Evolutionary conservation across 2,797 vertebrate species (phyloP), one percentile per base, ranked within the genome.

Genomic region (Antennarius maculatus): DNA sequence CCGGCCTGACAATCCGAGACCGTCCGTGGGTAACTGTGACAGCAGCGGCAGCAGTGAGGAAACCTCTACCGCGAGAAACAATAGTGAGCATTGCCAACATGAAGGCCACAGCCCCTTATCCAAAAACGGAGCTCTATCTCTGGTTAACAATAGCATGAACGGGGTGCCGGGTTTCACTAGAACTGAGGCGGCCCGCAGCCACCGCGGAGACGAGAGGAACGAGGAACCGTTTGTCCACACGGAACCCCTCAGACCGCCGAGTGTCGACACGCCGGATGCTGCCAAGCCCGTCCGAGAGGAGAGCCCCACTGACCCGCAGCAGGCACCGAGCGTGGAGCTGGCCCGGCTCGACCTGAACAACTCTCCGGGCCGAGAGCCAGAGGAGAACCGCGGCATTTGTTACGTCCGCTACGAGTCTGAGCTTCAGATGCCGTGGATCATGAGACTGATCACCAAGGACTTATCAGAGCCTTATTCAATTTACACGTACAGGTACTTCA

Each of bases 401-500:
- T 99, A 99, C 61, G 97, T 98, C 90, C 95, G 97, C 79, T 99
- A 99, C 56, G 96, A 98, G 90, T 98, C 97, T 64, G 97, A 98
- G 93, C 93, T 98, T 34, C 97, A 98, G 93, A 99, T 99, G 98
- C 97, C 98, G 81, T 97, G 97, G 94, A 99, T 99, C 91, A 99
- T 99, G 95, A 96, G 98, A 94, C 95, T 99, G 91, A 99, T 99
- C 95, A 99, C 98, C 91, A 98, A 98, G 95, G 98, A 99, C 96
- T 96, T 99, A 94, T 99, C 98, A 82, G 98, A 99, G 94, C 98
- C 98, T 93, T 99, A 99, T 95, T 99, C 98, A 85, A 99, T 99
- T 94, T 99, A 99, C 88, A 99, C 98, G 53, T 99, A 99, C 94
- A 97, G 98, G 95, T 99, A 99, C 95, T 99, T 99, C 95, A 99